Conservation (phyloP, 2,797 vertebrate species). For the Ficedula albicollis region DNA sequence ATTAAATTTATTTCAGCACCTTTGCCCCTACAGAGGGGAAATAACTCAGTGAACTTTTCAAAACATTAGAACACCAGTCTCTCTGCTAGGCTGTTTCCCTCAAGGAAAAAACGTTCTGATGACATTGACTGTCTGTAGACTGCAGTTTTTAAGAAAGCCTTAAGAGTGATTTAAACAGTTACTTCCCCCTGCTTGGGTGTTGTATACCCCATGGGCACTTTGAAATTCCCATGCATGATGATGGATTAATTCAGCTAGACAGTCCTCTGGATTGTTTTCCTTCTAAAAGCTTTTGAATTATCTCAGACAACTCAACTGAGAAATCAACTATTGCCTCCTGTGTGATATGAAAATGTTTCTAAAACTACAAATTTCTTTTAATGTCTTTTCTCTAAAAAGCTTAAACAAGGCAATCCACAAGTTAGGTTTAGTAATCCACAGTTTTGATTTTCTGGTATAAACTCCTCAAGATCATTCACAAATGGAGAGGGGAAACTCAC, state of each 20-base stretch:
- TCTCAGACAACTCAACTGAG: not conserved
- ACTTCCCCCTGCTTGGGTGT: not conserved
- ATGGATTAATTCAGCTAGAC: not conserved
- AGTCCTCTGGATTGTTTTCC: not conserved
- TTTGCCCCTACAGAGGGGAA: not conserved
- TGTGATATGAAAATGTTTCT: not conserved
- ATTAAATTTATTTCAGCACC: not conserved
- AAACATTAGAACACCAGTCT: not conserved
- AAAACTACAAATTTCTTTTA: not conserved
- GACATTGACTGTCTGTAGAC: not conserved
- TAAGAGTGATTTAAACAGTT: not conserved
- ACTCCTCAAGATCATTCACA: not conserved
- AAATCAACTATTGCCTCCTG: not conserved
- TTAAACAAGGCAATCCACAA: not conserved
- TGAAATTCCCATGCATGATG: not conserved
- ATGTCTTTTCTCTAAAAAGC: not conserved
- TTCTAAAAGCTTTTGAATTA: not conserved
- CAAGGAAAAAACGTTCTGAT: not conserved
- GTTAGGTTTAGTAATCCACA: not conserved
- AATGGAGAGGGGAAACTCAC: not conserved
- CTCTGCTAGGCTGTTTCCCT: not conserved
- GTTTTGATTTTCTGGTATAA: not conserved
- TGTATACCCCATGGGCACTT: not conserved
- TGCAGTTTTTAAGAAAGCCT: not conserved
- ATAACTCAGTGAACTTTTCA: conserved; percentile 32